phyloP scores from a whole-genome alignment of 2,113 vertebrate species.

The Hyaena hyaena region DNA sequence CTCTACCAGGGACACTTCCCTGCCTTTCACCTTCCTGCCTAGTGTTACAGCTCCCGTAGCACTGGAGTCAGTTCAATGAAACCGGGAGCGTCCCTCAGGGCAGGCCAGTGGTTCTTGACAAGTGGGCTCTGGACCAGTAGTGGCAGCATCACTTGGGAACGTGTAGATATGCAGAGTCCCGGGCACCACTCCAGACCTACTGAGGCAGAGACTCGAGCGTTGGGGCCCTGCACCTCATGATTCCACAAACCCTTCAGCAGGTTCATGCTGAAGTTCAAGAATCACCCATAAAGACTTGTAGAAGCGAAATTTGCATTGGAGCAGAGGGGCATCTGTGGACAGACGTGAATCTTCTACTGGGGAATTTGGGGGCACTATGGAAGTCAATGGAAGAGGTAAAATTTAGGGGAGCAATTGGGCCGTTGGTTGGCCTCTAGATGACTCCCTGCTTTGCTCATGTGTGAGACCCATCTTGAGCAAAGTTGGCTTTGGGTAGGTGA shows the following conservation, averaged over 20 bases:
- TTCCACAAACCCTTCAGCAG: not conserved
- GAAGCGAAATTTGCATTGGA: not conserved
- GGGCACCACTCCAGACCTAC: not conserved
- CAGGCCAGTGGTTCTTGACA: not conserved
- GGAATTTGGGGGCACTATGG: not conserved
- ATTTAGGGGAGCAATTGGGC: not conserved
- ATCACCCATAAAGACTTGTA: not conserved
- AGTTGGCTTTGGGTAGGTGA: not conserved
- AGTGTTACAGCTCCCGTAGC: not conserved
- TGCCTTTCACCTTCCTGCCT: not conserved
- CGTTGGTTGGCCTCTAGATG: not conserved
- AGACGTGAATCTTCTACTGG: not conserved
- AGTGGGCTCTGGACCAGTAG: not conserved
- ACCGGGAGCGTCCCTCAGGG: not conserved
- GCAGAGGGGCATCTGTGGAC: not conserved
- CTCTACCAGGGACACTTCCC: not conserved
- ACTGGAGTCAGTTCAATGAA: not conserved
- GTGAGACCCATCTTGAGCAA: not conserved
- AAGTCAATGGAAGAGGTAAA: not conserved
- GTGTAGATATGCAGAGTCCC: not conserved
- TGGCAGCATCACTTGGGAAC: not conserved
- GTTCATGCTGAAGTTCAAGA: not conserved
- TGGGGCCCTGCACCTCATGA: not conserved
- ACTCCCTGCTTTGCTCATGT: not conserved
- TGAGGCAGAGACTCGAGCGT: not conserved